phyloP scores from a whole-genome alignment of 2,113 vertebrate species.

The Gorsachius goisagi region DNA sequence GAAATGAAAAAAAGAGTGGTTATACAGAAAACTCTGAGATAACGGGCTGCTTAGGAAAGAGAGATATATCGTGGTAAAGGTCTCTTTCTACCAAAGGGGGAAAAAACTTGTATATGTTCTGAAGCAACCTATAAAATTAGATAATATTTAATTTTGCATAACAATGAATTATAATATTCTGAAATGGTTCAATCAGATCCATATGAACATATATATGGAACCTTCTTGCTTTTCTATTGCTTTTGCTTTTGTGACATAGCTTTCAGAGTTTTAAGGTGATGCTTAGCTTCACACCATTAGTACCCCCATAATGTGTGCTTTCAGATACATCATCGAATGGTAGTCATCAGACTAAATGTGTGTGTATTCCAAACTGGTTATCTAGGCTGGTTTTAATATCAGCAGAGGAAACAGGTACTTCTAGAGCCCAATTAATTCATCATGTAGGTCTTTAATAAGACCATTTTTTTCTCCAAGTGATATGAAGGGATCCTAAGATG shows the following conservation, averaged over 20 bases:
- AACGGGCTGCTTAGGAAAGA: not conserved
- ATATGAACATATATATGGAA: not conserved
- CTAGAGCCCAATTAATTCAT: not conserved
- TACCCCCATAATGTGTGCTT: not conserved
- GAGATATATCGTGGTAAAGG: not conserved
- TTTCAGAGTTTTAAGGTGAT: not conserved
- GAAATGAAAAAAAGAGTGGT: conserved; percentile 9
- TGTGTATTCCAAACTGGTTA: not conserved
- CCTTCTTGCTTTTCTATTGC: not conserved
- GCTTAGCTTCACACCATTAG: not conserved
- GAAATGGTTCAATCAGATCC: not conserved
- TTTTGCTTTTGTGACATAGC: not conserved
- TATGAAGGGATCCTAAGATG: not conserved
- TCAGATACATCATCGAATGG: not conserved
- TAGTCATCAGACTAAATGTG: not conserved
- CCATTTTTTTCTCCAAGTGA: not conserved
- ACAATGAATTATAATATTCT: not conserved
- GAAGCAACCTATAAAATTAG: not conserved
- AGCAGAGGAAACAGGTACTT: not conserved
- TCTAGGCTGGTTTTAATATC: not conserved
- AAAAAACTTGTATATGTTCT: not conserved
- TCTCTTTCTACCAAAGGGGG: not conserved
- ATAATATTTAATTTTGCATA: not conserved
- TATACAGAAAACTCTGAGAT: conserved; percentile 22
- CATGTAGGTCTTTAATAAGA: not conserved